Conservation (phyloP, 1,140 invertebrate genomes). For the Drosophila murphyi region DNA sequence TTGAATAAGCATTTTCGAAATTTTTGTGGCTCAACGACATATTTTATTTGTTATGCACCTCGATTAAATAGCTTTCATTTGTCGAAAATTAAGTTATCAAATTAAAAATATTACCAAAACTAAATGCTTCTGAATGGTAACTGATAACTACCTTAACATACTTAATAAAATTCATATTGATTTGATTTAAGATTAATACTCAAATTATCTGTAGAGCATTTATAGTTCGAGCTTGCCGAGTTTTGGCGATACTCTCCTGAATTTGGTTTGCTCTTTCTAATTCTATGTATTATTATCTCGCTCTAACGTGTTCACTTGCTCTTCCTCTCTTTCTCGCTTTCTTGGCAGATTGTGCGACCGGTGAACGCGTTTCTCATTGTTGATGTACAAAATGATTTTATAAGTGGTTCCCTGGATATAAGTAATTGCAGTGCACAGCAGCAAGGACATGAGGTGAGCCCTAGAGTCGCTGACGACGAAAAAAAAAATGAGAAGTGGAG, state of each 20-base stretch:
- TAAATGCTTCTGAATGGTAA: too few species aligned
- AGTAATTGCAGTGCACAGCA: slow-evolving; percentile 96
- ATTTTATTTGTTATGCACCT: too few species aligned
- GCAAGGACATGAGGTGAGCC: slow-evolving; percentile 91
- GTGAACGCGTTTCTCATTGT: slow-evolving; percentile 96
- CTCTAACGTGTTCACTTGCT: slow-evolving; percentile 52
- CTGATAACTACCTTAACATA: too few species aligned
- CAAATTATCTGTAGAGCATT: neutral
- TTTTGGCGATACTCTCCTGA: neutral
- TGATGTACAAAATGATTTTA: slow-evolving; percentile 99
- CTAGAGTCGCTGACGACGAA: slow-evolving; percentile 45
- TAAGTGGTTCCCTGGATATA: slow-evolving; percentile 96
- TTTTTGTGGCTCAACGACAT: too few species aligned
- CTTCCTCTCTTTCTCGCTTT: slow-evolving; percentile 53
- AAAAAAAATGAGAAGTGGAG: slow-evolving; percentile 20
- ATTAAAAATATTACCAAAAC: neutral
- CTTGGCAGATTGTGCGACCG: slow-evolving; percentile 91
- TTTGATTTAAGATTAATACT: too few species aligned
- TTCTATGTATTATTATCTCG: slow-evolving; percentile 26
- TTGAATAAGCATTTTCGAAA: too few species aligned
- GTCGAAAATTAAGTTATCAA: too few species aligned
- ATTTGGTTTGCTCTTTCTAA: slow-evolving; percentile 33
- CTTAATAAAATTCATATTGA: too few species aligned
- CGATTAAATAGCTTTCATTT: too few species aligned
- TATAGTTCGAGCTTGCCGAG: neutral